Conservation (phyloP, 2,888 invertebrate genomes). For the Protodeltote pygarga region DNA sequence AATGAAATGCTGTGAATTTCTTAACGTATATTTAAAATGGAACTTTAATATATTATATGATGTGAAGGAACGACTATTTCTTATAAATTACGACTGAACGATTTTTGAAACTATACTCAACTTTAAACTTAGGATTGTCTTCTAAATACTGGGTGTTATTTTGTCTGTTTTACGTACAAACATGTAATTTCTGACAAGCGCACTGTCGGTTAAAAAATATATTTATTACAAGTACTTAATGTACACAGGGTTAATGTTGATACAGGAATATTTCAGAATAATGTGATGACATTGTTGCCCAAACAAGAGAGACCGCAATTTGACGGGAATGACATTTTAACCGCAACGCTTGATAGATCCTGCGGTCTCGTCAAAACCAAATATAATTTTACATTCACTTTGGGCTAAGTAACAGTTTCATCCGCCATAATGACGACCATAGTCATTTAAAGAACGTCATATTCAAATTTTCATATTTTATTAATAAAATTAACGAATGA, state of each 20-base stretch:
- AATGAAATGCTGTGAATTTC: slow-evolving; percentile 64
- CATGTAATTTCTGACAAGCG: slow-evolving; percentile 49
- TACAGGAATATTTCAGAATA: neutral
- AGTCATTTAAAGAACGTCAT: no score
- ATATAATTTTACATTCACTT: slow-evolving; percentile 15
- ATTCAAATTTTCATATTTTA: no score
- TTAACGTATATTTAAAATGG: slow-evolving; percentile 57
- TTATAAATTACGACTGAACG: slow-evolving; percentile 81
- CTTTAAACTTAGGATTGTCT: slow-evolving; percentile 70
- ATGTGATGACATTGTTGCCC: slow-evolving; percentile 2
- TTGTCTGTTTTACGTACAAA: slow-evolving; percentile 44
- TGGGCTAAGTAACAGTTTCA: slow-evolving; percentile 9
- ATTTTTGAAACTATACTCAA: slow-evolving; percentile 80
- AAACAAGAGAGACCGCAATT: neutral
- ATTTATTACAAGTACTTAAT: slow-evolving; percentile 10
- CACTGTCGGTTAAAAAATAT: slow-evolving; percentile 38
- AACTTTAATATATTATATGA: slow-evolving; percentile 53
- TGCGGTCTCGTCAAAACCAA: neutral
- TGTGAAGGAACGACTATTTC: slow-evolving; percentile 67
- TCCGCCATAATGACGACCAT: no score
- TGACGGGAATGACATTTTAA: neutral
- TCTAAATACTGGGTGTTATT: slow-evolving; percentile 74
- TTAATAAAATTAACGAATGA: neutral
- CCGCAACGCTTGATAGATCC: neutral
- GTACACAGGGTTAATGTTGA: neutral